phyloP scores from a whole-genome alignment of 2,113 vertebrate genomes.

The Thryonomys swinderianus region DNA sequence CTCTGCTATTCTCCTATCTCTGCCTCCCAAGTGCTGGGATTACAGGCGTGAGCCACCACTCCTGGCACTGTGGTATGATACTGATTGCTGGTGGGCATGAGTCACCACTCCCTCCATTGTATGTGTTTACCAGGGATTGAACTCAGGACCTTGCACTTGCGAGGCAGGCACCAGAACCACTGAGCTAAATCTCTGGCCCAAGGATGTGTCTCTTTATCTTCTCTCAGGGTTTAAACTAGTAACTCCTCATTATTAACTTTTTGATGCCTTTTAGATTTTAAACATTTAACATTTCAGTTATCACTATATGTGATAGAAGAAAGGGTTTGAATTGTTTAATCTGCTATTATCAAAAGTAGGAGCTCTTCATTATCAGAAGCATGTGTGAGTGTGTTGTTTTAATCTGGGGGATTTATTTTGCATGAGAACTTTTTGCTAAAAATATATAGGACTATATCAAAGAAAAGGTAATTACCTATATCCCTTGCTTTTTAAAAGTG shows the following conservation, averaged over 20 bases:
- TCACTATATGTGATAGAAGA: neutral
- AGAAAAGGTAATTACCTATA: neutral
- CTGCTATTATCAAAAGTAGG: neutral
- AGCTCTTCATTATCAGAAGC: neutral
- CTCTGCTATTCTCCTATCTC: too few species aligned
- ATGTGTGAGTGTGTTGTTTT: neutral
- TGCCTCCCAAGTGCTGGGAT: too few species aligned
- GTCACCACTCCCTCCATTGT: too few species aligned
- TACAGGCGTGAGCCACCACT: too few species aligned
- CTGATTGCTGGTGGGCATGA: too few species aligned
- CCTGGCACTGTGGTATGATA: too few species aligned
- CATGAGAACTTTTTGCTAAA: constrained; percentile 35
- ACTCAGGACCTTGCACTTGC: too few species aligned
- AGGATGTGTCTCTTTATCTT: too few species aligned
- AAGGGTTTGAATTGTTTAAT: neutral
- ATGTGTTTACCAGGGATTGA: too few species aligned
- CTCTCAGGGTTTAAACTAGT: constrained; percentile 1
- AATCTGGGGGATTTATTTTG: constrained; percentile 7
- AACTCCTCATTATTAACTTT: constrained; percentile 12
- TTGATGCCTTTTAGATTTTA: constrained; percentile 20
- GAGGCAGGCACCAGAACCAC: too few species aligned
- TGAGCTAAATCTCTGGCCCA: too few species aligned
- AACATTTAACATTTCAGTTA: neutral
- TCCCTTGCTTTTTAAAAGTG: neutral
- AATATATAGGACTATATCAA: neutral